These are phyloP conservation scores for Cheilosia grossa DNA, from an alignment of 2,888 invertebrate genomes.

Conservation along the genomic window DNA sequence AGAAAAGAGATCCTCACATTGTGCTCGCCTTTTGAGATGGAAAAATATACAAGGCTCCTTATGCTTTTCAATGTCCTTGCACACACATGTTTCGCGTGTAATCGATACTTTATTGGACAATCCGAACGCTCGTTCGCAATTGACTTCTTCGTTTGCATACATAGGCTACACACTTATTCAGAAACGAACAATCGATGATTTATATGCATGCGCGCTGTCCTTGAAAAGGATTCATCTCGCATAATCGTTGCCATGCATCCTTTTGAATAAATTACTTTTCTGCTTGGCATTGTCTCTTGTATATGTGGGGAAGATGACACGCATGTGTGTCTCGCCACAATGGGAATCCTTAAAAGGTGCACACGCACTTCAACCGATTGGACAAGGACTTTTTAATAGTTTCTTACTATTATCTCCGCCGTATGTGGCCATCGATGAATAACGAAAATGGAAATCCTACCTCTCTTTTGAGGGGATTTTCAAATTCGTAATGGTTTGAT, in stretches of 20 bases:
- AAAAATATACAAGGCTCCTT: slow-evolving; percentile 10
- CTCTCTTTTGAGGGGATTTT: slow-evolving; percentile 48
- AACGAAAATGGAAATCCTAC: slow-evolving; percentile 42
- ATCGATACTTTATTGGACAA: slow-evolving; percentile 71
- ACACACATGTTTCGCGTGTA: slow-evolving; percentile 44
- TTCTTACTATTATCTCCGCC: slow-evolving; percentile 49
- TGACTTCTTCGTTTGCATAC: slow-evolving; percentile 53
- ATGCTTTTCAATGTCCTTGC: slow-evolving; percentile 31
- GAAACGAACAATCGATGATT: slow-evolving; percentile 40
- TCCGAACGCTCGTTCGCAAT: slow-evolving; percentile 32
- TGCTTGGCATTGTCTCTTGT: too few relatives aligned
- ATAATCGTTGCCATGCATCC: slow-evolving; percentile 12
- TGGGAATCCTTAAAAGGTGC: slow-evolving; percentile 61
- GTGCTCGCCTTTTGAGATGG: slow-evolving; percentile 56
- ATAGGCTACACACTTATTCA: neutral
- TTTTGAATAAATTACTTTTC: too few relatives aligned
- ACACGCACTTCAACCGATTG: slow-evolving; percentile 59
- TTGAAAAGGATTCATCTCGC: slow-evolving; percentile 42
- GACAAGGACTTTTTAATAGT: slow-evolving; percentile 71
- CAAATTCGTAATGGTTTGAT: slow-evolving; percentile 71
- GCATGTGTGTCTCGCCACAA: slow-evolving; percentile 8
- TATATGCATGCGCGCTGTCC: slow-evolving; percentile 27
- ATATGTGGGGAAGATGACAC: neutral
- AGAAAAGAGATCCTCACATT: slow-evolving; percentile 10
- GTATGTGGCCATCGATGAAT: slow-evolving; percentile 6